These are phyloP conservation scores for Trichogramma pretiosum DNA, from an alignment of 1,140 invertebrate genomes.

Conservation along the genomic window DNA sequence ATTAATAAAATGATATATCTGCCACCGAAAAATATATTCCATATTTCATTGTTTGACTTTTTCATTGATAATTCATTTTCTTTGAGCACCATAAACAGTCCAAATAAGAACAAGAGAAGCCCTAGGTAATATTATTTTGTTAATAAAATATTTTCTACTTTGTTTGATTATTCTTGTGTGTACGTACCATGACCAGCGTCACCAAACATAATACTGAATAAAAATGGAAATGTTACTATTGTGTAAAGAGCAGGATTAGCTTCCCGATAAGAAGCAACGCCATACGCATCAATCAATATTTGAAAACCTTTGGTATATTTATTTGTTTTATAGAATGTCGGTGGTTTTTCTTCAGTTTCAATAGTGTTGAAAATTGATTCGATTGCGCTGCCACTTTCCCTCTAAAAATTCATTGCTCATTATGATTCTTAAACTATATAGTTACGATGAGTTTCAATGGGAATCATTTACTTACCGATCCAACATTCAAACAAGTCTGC, in stretches of 20 bases:
- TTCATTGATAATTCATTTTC: constrained; percentile 62
- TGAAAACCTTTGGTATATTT: constrained; percentile 95
- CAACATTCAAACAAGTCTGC: constrained; percentile 78
- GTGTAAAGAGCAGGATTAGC: constrained; percentile 93
- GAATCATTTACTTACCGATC: constrained; percentile 72
- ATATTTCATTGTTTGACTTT: constrained; percentile 76
- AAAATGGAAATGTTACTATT: constrained; percentile 94
- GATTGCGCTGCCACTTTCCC: constrained; percentile 82
- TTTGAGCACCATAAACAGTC: constrained; percentile 64
- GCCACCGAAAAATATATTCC: constrained; percentile 94
- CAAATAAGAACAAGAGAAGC: constrained; percentile 49
- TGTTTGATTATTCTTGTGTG: too few species aligned
- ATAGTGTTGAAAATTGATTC: constrained; percentile 93
- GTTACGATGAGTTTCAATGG: too few species aligned
- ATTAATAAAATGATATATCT: constrained; percentile 96
- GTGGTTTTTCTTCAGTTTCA: constrained; percentile 79
- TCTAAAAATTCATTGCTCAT: too few species aligned
- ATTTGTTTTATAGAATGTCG: constrained; percentile 92
- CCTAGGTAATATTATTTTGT: too few species aligned
- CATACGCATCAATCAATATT: constrained; percentile 91
- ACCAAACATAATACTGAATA: constrained; percentile 98
- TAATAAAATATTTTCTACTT: too few species aligned
- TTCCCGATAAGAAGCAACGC: constrained; percentile 86
- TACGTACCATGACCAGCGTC: constrained; percentile 92
- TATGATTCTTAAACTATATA: too few species aligned